Percentiles rank a stretch among this genome's conserved stretches.
Conservation (phyloP, 2,888 invertebrate genomes). For the Caenorhabditis afra region DNA sequence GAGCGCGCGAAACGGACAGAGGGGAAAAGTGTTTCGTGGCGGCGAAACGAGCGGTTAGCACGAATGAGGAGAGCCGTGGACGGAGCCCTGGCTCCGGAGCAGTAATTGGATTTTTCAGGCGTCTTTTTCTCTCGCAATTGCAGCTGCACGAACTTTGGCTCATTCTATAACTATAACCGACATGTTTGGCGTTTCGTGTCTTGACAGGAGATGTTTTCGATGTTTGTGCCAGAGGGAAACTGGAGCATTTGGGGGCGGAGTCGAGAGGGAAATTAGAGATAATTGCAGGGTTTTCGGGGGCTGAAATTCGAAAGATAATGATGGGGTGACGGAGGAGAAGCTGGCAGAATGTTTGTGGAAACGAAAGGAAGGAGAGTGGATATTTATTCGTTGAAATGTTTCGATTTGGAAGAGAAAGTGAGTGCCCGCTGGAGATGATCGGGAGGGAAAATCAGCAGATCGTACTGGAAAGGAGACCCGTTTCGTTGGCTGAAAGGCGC, state of each 20-base stretch:
- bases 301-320: no score
- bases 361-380: no score
- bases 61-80: no score
- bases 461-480: constrained; percentile 11
- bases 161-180: constrained; percentile 9
- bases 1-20: no score
- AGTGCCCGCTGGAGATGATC: constrained; percentile 3
- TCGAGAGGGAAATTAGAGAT: no score
- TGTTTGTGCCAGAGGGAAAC: not conserved
- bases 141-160: constrained; percentile 55
- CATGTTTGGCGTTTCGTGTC: constrained; percentile 13
- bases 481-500: not conserved
- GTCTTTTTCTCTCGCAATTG: constrained; percentile 17
- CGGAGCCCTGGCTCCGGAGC: constrained; percentile 1
- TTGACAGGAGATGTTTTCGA: not conserved
- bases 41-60: not conserved
- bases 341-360: no score
- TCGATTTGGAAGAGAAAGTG: not conserved
- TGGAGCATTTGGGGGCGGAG: no score
- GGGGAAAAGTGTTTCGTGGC: not conserved
- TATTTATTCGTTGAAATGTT: constrained; percentile 2
- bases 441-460: not conserved
- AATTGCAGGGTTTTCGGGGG: no score
- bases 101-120: constrained; percentile 55
- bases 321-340: no score